Conservation (phyloP, 2,113 vertebrate genomes). For the Fulmarus glacialis region DNA sequence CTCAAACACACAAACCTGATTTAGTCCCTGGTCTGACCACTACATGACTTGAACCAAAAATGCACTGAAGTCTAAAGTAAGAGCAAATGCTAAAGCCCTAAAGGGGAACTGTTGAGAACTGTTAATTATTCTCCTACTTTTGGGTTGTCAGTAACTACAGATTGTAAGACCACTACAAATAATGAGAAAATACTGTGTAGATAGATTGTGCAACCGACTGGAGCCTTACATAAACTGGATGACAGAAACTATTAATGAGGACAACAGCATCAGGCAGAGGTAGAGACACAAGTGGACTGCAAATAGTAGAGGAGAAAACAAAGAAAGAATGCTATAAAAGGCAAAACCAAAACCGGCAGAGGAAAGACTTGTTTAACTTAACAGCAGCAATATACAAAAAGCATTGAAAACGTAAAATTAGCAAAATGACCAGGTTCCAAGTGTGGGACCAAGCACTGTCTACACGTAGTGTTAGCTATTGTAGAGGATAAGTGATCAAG, state of each 20-base stretch:
- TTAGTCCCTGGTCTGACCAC: not conserved
- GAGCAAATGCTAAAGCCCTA: not conserved
- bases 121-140: not conserved
- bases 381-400: not conserved
- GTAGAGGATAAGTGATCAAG: not conserved
- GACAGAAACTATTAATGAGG: not conserved
- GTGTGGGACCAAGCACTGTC: not conserved
- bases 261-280: not conserved
- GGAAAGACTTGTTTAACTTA: not conserved
- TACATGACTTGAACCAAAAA: not conserved
- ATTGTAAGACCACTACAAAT: not conserved
- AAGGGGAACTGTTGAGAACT: not conserved
- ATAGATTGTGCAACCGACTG: not conserved
- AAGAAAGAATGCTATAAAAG: not conserved
- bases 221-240: not conserved
- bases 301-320: not conserved
- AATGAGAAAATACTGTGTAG: not conserved
- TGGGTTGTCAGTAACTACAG: not conserved
- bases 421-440: not conserved
- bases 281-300: not conserved
- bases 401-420: not conserved
- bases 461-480: accelerated
- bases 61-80: not conserved
- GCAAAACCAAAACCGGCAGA: not conserved
- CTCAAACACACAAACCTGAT: not conserved